phyloP scores from a whole-genome alignment of 2,888 invertebrate species.

The Cheilosia vulpina region DNA sequence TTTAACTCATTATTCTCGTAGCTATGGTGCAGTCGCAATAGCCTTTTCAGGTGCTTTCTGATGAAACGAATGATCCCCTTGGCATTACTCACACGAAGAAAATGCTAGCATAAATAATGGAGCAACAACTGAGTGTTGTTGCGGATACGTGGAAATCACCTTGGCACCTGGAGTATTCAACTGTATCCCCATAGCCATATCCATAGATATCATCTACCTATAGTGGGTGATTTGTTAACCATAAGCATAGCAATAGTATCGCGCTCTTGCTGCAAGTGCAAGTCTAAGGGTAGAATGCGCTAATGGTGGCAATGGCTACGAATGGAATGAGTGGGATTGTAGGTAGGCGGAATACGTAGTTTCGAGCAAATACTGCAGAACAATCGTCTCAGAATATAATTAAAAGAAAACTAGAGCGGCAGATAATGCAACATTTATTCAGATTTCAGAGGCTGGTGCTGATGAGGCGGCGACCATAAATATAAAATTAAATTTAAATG shows the following conservation, averaged over 20 bases:
- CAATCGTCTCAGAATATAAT: conserved; percentile 64
- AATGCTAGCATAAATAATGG: conserved; percentile 59
- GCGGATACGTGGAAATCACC: conserved; percentile 54
- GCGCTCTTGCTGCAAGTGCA: conserved; percentile 25
- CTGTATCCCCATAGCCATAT: background rate
- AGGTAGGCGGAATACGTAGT: conserved; percentile 7
- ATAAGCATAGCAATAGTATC: conserved; percentile 27
- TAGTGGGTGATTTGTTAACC: conserved; percentile 37
- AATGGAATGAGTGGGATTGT: background rate
- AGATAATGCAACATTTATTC: conserved; percentile 49
- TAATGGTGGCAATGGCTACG: background rate
- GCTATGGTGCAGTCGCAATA: conserved; percentile 19
- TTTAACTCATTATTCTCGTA: conserved; percentile 32
- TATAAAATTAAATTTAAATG: conserved; percentile 59
- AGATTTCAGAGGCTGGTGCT: background rate
- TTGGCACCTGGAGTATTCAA: conserved; percentile 52
- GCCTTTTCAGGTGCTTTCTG: conserved; percentile 16
- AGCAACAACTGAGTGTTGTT: conserved; percentile 58
- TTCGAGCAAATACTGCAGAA: conserved; percentile 48
- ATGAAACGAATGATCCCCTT: conserved; percentile 61
- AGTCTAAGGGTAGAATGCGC: conserved; percentile 36
- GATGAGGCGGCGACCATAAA: conserved; percentile 15
- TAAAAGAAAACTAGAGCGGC: conserved; percentile 58
- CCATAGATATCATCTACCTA: background rate
- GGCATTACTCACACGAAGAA: conserved; percentile 50